Conservation (phyloP, 2,888 invertebrate genomes). For the Notodonta ziczac region DNA sequence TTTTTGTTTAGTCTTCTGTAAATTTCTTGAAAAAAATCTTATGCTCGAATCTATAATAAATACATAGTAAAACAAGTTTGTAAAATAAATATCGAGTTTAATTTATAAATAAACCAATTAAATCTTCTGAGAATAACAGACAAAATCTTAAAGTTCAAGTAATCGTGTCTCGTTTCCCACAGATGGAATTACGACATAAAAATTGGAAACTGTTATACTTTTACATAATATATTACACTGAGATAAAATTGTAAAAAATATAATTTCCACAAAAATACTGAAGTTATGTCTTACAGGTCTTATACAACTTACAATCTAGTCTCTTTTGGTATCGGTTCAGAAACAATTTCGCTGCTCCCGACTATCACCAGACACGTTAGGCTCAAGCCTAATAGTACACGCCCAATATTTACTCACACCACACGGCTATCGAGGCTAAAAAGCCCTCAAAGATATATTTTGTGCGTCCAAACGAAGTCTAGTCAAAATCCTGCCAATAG, state of each 20-base stretch:
- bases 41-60: neutral
- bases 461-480: too few species aligned
- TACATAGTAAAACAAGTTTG: neutral
- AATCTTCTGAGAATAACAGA: neutral
- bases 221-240: too few species aligned
- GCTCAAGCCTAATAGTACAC: neutral
- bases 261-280: slow-evolving; percentile 19
- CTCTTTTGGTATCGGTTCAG: neutral
- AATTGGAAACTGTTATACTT: too few species aligned
- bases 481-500: too few species aligned
- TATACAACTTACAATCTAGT: neutral
- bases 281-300: slow-evolving; percentile 1
- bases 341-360: neutral
- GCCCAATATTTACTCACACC: too few species aligned
- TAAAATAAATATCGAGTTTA: slow-evolving; percentile 3
- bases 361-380: too few species aligned
- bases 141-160: neutral
- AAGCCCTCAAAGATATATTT: too few species aligned
- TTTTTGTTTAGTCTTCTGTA: neutral
- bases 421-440: too few species aligned
- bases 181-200: too few species aligned
- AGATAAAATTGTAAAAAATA: slow-evolving; percentile 2
- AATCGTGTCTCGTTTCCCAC: too few species aligned
- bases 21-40: neutral
- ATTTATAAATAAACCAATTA: neutral